phyloP scores from a whole-genome alignment of 2,888 invertebrate species.

The Aplocera efformata region DNA sequence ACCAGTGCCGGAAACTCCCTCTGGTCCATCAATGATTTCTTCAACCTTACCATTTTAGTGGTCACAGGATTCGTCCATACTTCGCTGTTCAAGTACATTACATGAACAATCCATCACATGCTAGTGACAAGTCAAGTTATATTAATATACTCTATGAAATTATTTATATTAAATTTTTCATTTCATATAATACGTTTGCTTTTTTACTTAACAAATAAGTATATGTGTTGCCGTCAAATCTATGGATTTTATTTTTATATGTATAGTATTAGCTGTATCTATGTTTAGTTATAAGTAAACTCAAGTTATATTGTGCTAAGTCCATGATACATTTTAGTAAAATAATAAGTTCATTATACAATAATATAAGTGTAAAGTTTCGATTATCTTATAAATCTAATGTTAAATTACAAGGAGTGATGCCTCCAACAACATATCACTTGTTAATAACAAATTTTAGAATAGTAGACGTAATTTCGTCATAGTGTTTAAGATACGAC shows the following conservation, averaged over 20 bases:
- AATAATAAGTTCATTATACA: conserved; percentile 57
- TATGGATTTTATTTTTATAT: conserved; percentile 50
- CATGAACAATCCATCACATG: conserved; percentile 30
- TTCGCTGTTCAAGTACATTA: conserved; percentile 50
- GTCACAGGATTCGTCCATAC: conserved; percentile 41
- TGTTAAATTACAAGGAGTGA: conserved; percentile 69
- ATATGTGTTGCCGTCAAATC: conserved; percentile 52
- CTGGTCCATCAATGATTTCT: conserved; percentile 36
- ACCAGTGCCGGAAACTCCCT: conserved; percentile 48
- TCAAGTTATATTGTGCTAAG: conserved; percentile 72
- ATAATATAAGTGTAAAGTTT: conserved; percentile 54
- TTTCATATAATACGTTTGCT: conserved; percentile 35
- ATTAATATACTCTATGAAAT: conserved; percentile 21
- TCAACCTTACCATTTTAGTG: conserved; percentile 38
- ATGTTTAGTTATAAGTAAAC: conserved; percentile 70
- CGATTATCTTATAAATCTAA: conserved; percentile 62
- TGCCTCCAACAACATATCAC: conserved; percentile 78
- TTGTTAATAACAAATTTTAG: conserved; percentile 78
- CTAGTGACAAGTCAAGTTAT: conserved; percentile 21
- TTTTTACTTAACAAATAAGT: conserved; percentile 33
- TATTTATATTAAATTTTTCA: conserved; percentile 27
- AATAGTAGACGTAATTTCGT: conserved; percentile 69
- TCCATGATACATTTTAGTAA: conserved; percentile 56
- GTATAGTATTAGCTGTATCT: conserved; percentile 46
- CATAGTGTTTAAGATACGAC: conserved; percentile 64